Evolutionary conservation across 2,113 vertebrate species (phyloP), one percentile per base, ranked within the genome.

Genomic region (Brienomyrus brachyistius): DNA sequence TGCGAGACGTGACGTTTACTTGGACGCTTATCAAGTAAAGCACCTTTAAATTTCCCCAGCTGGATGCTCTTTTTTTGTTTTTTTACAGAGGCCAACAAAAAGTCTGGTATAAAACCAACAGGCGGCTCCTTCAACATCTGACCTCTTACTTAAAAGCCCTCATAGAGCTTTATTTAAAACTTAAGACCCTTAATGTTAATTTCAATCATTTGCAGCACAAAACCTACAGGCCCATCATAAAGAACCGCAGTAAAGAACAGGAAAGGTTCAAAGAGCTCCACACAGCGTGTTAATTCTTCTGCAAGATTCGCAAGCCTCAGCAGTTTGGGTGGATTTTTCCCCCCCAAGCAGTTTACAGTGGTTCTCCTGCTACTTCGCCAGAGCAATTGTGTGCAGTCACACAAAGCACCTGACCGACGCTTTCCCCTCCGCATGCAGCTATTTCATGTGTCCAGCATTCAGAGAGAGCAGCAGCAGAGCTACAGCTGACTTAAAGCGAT

Each of bases 401-500:
- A 54, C 15, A 19, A 54, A 87, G 85, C 51, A 87, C 27, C 50
- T 87, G 48, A 35, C 85, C 35, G 27, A 23, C 15, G 50, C 48
- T 47, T 35, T 15, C 83, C 45, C 83, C 45, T 19, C 54, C 13
- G 87, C 47, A 56, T 88, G 51, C 80, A 31, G 52, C 6, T 89
- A n/a, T 11, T 47, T 45, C 35, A 83, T 21, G 47, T 2, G 27
- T 40, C 7, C 23, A 15, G 31, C 50, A 40, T 45, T 88, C 27
- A 47, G 11, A 21, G 21, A 27, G 27, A 43, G 19, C 27, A 77
- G 88, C n/a, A 23, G 50, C 8, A 35, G 15, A n/a, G 23, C 35
- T 48, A 43, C 48, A 82, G 88, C 17, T 21, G 88, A 35, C 31
- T 56, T 15, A 85, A 85, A 89, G 86, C 10, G 88, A 80, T 89